Evolutionary conservation across 1,140 invertebrate genomes (phyloP), one percentile per base, ranked within the genome.

Genomic region (Microplitis mediator): DNA sequence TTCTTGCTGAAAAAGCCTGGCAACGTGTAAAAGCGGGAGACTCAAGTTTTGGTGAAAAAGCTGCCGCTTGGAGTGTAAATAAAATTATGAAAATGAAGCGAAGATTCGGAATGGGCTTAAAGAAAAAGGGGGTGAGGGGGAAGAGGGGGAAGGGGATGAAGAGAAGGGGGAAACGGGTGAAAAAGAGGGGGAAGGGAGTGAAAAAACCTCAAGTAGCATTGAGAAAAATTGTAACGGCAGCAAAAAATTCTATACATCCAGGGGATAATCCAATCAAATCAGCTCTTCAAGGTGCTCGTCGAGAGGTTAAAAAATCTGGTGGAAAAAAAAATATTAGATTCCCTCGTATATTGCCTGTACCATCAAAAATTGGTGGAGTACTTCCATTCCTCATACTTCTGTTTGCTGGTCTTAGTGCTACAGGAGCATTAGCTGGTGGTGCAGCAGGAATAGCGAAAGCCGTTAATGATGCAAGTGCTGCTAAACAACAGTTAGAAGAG

Each of bases 401-500:
- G 13, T 70, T 76, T 50, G 73, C 75, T 32, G 69, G 69, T 11
- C 58, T 74, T 11, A 74, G 75, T 71, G 72, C 74, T 8, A 56
- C 58, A 35, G 72, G 75, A n/a, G 61, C 61, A 36, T 61, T 74
- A 50, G 69, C 73, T 36, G 76, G 69, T 52, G 77, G 77, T 11
- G 75, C 76, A 23, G 34, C 75, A 56, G 74, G 71, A 58, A 69
- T 81, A 52, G 80, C 73, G 3, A 79, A 80, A 75, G 75, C 74
- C 4, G 63, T 80, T 8, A 77, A 74, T 71, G 50, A 67, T 66
- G 74, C 75, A 2, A 78, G 76, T 70, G 75, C 75, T 71, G 79
- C 76, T 62, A 79, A 79, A 72, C 60, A 69, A 35, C 64, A 76
- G 72, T 64, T 80, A 56, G 69, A 68, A 13, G 75, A 80, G 51